These are phyloP conservation scores for Balearica regulorum DNA, from an alignment of 2,797 vertebrate species.

Conservation along the genomic window DNA sequence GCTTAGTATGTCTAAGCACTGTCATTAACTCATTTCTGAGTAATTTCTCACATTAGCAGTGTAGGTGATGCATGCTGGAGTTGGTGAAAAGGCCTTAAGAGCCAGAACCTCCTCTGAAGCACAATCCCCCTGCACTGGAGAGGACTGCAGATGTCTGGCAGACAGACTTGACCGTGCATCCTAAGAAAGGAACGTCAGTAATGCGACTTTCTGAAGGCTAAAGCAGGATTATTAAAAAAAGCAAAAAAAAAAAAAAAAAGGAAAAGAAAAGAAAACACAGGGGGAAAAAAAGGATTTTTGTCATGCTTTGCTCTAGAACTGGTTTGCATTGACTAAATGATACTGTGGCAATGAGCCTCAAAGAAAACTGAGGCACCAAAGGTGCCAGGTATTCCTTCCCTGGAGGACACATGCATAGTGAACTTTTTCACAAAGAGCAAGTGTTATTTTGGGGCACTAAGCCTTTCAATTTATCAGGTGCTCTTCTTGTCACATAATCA, in stretches of 20 bases:
- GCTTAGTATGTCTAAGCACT: neutral
- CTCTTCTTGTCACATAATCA: neutral
- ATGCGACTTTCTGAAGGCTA: neutral
- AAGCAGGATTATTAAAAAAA: neutral
- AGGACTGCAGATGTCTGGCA: neutral
- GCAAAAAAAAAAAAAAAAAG: rapidly evolving
- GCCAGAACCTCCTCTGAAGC: neutral
- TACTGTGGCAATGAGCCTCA: neutral
- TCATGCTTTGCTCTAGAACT: neutral
- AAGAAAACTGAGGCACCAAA: neutral
- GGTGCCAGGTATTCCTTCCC: neutral
- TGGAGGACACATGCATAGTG: neutral
- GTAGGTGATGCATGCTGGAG: neutral
- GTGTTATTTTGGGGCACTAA: neutral
- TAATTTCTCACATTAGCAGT: neutral
- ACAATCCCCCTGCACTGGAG: neutral
- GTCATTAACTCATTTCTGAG: neutral
- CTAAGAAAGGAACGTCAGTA: neutral
- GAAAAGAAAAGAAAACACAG: no score
- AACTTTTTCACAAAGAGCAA: neutral
- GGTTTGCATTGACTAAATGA: neutral
- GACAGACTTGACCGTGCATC: neutral
- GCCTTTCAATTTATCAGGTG: neutral
- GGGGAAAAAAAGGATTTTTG: neutral
- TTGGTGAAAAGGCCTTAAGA: neutral